Conservation (phyloP, 2,888 invertebrate species). For the Stratiomys singularior region DNA sequence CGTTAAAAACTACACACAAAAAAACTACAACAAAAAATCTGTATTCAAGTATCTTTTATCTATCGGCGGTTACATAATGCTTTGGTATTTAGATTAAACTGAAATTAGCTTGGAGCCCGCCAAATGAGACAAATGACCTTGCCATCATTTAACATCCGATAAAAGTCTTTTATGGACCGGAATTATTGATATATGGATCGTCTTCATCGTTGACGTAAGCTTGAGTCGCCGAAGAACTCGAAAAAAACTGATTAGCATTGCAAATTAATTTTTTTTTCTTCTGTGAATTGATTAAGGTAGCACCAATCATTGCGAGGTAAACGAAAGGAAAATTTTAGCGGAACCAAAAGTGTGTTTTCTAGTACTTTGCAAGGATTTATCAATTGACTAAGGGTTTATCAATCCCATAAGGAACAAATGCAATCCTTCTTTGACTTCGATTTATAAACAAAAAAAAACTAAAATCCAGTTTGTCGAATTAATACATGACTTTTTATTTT, state of each 20-base stretch:
- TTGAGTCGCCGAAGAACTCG: not conserved
- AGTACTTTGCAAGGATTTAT: no score
- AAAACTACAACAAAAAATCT: no score
- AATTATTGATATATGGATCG: slow-evolving; percentile 6
- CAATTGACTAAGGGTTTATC: no score
- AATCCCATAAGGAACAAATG: no score
- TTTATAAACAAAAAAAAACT: not conserved
- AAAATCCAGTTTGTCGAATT: slow-evolving; percentile 17
- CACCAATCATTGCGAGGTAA: no score
- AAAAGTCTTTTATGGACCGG: not conserved
- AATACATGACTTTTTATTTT: slow-evolving; percentile 45
- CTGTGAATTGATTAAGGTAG: no score
- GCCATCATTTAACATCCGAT: not conserved
- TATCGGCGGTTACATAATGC: slow-evolving; percentile 21
- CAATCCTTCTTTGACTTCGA: no score
- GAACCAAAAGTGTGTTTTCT: no score
- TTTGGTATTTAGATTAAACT: not conserved
- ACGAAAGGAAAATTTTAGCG: no score
- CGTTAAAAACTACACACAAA: not conserved
- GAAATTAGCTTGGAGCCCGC: not conserved
- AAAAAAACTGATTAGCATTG: slow-evolving; percentile 8
- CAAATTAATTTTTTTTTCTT: not conserved
- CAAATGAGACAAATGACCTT: not conserved
- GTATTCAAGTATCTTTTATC: not conserved
- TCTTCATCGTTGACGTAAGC: slow-evolving; percentile 12